These are phyloP conservation scores for Ageneiosus marmoratus DNA, from an alignment of 2,113 vertebrate species.

Conservation along the genomic window DNA sequence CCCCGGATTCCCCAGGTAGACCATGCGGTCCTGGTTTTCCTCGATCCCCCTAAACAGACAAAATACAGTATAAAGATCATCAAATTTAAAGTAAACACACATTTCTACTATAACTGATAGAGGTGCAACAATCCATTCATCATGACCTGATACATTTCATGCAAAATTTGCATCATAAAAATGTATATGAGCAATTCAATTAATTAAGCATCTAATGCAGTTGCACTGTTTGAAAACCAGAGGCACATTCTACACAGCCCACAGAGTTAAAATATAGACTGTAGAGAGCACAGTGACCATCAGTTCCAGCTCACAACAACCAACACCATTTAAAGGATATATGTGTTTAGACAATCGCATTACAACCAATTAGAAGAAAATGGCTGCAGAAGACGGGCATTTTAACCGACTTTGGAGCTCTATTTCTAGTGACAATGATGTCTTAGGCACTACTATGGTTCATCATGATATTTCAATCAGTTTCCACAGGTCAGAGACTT, in stretches of 20 bases:
- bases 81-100: conserved; percentile 44
- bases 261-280: background rate
- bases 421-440: background rate
- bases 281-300: background rate
- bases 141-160: background rate
- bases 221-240: background rate
- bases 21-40: conserved; percentile 80
- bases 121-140: background rate
- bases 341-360: background rate
- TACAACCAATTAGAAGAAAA: background rate
- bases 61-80: conserved; percentile 46
- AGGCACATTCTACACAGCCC: background rate
- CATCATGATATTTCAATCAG: background rate
- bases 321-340: background rate
- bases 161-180: background rate
- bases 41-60: conserved; percentile 78
- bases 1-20: conserved; percentile 76
- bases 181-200: background rate
- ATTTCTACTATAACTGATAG: background rate
- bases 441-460: no score
- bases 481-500: background rate
- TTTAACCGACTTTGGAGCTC: background rate
- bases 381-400: background rate
- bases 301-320: background rate
- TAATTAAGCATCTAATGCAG: background rate